A percentile compares a stretch with the other conserved stretches of the same genome.
Conservation (phyloP, 2,113 vertebrate species). For the Eurystomus gularis region DNA sequence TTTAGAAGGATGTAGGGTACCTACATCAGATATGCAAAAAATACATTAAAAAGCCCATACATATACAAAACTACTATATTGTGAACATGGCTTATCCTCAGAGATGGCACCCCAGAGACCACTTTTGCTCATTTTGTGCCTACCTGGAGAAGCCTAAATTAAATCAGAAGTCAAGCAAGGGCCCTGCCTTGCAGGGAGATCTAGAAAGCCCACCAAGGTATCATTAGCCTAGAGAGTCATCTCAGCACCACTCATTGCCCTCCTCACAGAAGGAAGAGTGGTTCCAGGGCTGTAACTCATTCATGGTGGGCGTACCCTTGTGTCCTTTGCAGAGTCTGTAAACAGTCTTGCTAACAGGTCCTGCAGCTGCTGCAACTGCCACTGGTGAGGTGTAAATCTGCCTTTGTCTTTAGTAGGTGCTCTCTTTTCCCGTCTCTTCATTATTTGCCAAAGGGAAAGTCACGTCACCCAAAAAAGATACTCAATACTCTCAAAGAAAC, state of each 20-base stretch:
- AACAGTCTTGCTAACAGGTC: not conserved
- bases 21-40: not conserved
- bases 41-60: not conserved
- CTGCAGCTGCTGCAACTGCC: not conserved
- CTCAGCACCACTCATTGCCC: not conserved
- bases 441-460: not conserved
- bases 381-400: not conserved
- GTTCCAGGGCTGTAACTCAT: not conserved
- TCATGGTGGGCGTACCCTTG: not conserved
- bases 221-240: not conserved
- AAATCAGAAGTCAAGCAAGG: not conserved
- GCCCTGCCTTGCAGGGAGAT: not conserved
- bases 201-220: not conserved
- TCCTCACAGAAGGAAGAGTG: not conserved
- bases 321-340: not conserved
- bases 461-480: not conserved
- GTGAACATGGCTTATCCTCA: not conserved
- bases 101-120: not conserved
- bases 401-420: not conserved
- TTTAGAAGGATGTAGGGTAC: not conserved
- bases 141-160: not conserved
- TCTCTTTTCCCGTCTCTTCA: not conserved
- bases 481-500: not conserved
- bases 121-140: not conserved
- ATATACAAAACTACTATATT: not conserved